Percentiles rank a stretch among this genome's conserved stretches.
Conservation (phyloP, 2,797 vertebrate genomes). For the Cyclopterus lumpus region DNA sequence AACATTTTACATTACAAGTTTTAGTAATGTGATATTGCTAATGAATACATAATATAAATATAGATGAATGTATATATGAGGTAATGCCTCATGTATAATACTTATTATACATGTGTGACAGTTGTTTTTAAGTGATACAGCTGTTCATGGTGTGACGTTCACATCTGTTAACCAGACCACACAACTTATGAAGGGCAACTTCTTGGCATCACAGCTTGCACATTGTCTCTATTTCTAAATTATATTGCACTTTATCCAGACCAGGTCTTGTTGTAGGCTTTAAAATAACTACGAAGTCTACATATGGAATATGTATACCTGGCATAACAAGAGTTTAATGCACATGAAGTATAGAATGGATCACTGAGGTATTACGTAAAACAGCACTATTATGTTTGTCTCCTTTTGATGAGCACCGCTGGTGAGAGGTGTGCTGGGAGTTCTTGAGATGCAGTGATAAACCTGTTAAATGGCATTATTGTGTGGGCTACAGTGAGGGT, state of each 20-base stretch:
- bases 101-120: background rate
- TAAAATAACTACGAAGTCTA: slow-evolving; percentile 17
- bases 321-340: slow-evolving; percentile 8
- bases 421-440: slow-evolving; percentile 30
- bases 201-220: slow-evolving; percentile 15
- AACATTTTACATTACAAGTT: background rate
- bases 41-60: background rate
- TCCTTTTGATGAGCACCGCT: slow-evolving; percentile 42
- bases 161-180: background rate
- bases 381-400: slow-evolving; percentile 17
- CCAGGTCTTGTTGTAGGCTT: slow-evolving; percentile 20
- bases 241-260: slow-evolving; percentile 42
- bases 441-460: slow-evolving; percentile 49
- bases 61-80: background rate
- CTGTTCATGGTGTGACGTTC: background rate
- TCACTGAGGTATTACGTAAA: slow-evolving; percentile 24
- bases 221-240: slow-evolving; percentile 9
- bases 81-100: background rate
- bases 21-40: background rate
- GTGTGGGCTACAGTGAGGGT: slow-evolving; percentile 62
- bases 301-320: slow-evolving; percentile 8
- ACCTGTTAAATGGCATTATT: slow-evolving; percentile 65
- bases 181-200: background rate
- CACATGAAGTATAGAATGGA: slow-evolving; percentile 20
- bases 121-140: background rate